Conservation (phyloP, 2,113 vertebrate genomes). For the Kobus ellipsiprymnus region DNA sequence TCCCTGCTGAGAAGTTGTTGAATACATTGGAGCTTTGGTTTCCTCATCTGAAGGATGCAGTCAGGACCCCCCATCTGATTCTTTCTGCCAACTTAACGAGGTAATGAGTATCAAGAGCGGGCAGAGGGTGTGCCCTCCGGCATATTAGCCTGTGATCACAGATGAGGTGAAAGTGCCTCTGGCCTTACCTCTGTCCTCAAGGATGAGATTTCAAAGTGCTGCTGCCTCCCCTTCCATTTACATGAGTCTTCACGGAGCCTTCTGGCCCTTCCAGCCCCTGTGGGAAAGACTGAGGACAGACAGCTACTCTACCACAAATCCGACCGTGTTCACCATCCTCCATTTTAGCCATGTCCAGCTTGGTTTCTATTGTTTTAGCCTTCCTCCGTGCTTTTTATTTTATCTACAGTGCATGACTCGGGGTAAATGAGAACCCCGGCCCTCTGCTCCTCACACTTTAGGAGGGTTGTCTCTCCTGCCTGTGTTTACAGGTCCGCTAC, state of each 20-base stretch:
- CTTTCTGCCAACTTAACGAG: neutral
- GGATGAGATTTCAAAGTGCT: neutral
- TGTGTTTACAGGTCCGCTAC: neutral
- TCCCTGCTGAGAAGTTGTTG: fast-evolving
- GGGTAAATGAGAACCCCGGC: neutral
- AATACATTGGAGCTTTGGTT: fast-evolving
- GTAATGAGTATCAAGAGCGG: neutral
- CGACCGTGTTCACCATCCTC: neutral
- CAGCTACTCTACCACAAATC: fast-evolving
- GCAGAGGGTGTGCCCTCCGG: fast-evolving
- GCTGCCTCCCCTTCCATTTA: too few relatives aligned
- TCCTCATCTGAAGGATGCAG: neutral
- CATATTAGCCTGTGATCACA: neutral
- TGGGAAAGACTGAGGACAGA: neutral
- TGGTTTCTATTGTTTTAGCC: neutral
- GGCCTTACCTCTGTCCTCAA: neutral
- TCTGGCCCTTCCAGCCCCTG: neutral
- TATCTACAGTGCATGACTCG: neutral
- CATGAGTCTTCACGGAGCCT: neutral
- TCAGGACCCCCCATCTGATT: neutral
- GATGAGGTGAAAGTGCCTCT: neutral
- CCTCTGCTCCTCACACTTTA: neutral
- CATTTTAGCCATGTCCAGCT: neutral
- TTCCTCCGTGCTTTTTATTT: neutral
- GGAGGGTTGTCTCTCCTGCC: neutral